Conservation (phyloP, 2,888 invertebrate species). For the Beris morrisii region DNA sequence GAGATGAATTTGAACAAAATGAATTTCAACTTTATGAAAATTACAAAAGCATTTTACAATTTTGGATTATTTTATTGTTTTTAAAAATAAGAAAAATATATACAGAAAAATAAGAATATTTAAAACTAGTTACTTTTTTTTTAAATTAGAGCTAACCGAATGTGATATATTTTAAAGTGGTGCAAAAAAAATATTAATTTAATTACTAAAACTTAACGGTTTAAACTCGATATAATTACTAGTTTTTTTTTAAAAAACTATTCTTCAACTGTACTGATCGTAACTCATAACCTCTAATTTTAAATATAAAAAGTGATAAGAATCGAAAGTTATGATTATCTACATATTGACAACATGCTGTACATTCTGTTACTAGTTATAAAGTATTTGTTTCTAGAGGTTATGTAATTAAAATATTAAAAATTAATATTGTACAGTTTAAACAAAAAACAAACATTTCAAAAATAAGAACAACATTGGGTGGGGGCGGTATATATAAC, state of each 20-base stretch:
- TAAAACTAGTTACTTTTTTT: too few species aligned
- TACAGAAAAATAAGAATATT: too few species aligned
- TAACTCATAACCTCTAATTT: not conserved
- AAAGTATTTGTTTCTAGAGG: not conserved
- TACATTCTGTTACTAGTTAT: constrained; percentile 8
- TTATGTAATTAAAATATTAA: not conserved
- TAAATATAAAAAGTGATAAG: constrained; percentile 2
- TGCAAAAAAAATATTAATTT: not conserved
- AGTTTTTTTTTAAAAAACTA: too few species aligned
- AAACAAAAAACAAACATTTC: constrained; percentile 2
- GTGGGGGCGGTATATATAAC: not conserved
- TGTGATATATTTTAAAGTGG: not conserved
- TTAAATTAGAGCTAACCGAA: not conserved
- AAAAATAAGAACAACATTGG: not conserved
- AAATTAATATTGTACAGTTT: not conserved
- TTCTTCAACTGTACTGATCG: constrained; percentile 16
- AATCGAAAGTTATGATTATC: constrained; percentile 10
- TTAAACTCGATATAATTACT: too few species aligned
- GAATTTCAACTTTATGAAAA: too few species aligned
- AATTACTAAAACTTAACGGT: too few species aligned
- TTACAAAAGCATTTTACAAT: too few species aligned
- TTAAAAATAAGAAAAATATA: too few species aligned
- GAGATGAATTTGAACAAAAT: too few species aligned
- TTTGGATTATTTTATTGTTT: too few species aligned
- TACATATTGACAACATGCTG: constrained; percentile 27